Evolutionary conservation across 2,797 vertebrate genomes (phyloP), one percentile per base, ranked within the genome.

Genomic region (Malacoctenus gilli): DNA sequence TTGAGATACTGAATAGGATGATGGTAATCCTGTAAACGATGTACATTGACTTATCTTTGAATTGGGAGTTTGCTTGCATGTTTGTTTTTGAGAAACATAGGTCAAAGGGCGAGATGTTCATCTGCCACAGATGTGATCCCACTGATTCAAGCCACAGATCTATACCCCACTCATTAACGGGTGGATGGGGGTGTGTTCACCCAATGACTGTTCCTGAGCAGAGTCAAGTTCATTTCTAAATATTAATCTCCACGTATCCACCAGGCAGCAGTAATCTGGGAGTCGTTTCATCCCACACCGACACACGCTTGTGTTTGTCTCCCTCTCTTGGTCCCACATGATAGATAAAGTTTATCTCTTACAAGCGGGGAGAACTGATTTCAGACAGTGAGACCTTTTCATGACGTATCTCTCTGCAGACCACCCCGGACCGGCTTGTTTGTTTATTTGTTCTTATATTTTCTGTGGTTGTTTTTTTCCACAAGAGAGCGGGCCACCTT

Each of bases 261-360:
- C 5, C 16, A 12, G 11, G 28, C 35, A 20, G 15, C 16, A 35
- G 8, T 56, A 40, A 51, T 50, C 30, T 44, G 15, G 11, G 22
- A 55, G 46, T 59, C 16, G 50, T 30, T 0, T 1, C 35, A 31
- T 49, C 39, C 37, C 9, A 22, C 9, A 22, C 12, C 30, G 20
- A 35, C 18, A 61, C 22, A 50, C 23, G 18, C 38, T 64, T 64
- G 57, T 67, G 25, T 82, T 75, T 78, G 62, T 72, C 77, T 77
- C 59, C 64, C 42, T 68, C 55, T 80, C 49, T 79, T 61, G 72
- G 64, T 58, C 19, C 39, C 31, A 35, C 32, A 28, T 15, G 46
- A 49, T 23, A 46, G 9, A 54, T 43, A 39, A 63, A 36, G 14
- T 48, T 39, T 36, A 52, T 28, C 21, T 46, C 19, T 6, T 5